Conservation (phyloP, 1,140 invertebrate genomes). For the Papilio machaon region DNA sequence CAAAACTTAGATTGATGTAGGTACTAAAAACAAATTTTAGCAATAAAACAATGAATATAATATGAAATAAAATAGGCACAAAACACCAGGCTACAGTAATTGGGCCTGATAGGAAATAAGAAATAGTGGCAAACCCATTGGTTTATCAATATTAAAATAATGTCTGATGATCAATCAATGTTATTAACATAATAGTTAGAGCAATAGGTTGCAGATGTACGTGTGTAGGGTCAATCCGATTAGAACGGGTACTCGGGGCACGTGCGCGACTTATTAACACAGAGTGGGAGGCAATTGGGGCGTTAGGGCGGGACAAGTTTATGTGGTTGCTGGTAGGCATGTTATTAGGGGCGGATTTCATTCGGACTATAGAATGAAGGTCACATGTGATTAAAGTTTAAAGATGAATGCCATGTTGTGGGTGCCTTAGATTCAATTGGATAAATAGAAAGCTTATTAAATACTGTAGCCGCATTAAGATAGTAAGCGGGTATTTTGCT, state of each 20-base stretch:
- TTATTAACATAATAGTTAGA: not conserved
- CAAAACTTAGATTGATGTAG: not conserved
- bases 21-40: not conserved
- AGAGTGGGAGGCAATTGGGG: not conserved
- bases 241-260: not conserved
- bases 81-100: too few relatives aligned
- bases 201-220: not conserved
- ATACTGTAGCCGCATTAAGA: not conserved
- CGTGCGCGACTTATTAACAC: slow-evolving; percentile 18
- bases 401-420: not conserved
- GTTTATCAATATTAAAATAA: not conserved
- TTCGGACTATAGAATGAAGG: not conserved
- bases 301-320: slow-evolving; percentile 30
- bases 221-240: slow-evolving; percentile 20
- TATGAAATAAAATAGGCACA: too few relatives aligned
- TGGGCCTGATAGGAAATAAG: too few relatives aligned
- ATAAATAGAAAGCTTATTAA: not conserved
- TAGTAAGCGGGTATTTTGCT: not conserved
- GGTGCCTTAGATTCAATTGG: not conserved
- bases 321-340: not conserved
- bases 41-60: too few relatives aligned
- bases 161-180: not conserved
- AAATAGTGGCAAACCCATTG: too few relatives aligned
- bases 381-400: not conserved
- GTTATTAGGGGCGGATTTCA: not conserved